Conservation (phyloP, 2,888 invertebrate genomes). For the Drosophila fungiperda region DNA sequence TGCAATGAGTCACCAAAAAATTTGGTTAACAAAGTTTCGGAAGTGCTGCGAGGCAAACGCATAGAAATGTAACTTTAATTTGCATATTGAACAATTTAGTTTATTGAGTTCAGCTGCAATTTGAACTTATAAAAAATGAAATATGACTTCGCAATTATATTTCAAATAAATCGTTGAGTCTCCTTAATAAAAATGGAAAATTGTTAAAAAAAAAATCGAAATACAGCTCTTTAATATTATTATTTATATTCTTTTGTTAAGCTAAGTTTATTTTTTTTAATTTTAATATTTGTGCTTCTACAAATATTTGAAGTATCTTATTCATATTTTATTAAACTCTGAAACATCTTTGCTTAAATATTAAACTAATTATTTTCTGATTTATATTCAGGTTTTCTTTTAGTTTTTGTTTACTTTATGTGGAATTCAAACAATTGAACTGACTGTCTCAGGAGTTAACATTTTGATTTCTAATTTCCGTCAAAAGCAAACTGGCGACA, state of each 20-base stretch:
- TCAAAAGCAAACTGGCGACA: constrained; percentile 43
- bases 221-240: too few species aligned
- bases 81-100: constrained; percentile 27
- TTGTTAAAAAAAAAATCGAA: too few species aligned
- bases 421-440: constrained; percentile 22
- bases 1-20: constrained; percentile 43
- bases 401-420: neutral
- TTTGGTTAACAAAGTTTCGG: constrained; percentile 28
- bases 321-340: neutral
- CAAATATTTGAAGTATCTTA: neutral
- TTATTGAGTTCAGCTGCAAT: neutral
- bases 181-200: too few species aligned
- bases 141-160: neutral
- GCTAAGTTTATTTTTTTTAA: neutral
- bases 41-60: constrained; percentile 15
- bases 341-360: neutral
- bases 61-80: constrained; percentile 27
- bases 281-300: neutral
- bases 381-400: neutral
- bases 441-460: constrained; percentile 35
- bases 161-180: neutral
- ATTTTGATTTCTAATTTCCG: constrained; percentile 68
- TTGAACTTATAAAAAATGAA: constrained; percentile 7
- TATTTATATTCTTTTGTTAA: neutral
- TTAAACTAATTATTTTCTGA: neutral